Evolutionary conservation across 2,888 invertebrate species (phyloP), one percentile per base, ranked within the genome.

Genomic region (Andrena praecox): DNA sequence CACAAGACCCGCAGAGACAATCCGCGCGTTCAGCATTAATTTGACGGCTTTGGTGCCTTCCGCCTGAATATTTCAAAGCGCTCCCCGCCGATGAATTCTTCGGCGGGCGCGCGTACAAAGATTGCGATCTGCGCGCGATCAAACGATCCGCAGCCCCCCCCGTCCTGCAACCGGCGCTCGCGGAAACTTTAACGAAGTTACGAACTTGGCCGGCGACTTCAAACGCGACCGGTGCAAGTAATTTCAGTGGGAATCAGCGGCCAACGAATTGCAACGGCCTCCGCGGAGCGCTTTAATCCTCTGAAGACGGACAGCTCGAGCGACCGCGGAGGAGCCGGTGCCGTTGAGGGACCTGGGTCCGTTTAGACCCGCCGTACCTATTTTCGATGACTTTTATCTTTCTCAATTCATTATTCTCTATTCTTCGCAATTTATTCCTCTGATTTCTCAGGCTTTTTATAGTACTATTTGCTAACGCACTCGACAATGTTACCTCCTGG

Each of bases 1-100:
- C 78, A 52, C 24, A 31, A 63, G 56, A 68, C 27, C 8, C 6
- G 48, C 7, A 52, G 76, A 62, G 42, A 64, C 63, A 60, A 80
- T 68, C 67, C 63, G 52, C 68, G 48, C 48, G 67, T 63, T 54
- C 50, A 24, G 10, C 59, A 60, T 70, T 68, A 75, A 64, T 66
- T 50, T n/a, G 2, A 52, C 24, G 31, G 35, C 50, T 54, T 50
- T 54, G 6, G 12, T 20, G 24, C 16, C 56, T 50, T 54, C 69
- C 56, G 8, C 29, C 52, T 29, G 54, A 52, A 66, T 59, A 48
- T 68, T 75, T 68, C 68, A 56, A 63, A 71, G 29, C 31, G 24
- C 1, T 6, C 27, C 33, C n/a, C 10, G 12, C 12, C 16, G 20
- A 6, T 0, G 3, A 33, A 59, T 59, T 56, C 56, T 56, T 59